phyloP scores from a whole-genome alignment of 2,113 vertebrate species.

The Lathamus discolor region DNA sequence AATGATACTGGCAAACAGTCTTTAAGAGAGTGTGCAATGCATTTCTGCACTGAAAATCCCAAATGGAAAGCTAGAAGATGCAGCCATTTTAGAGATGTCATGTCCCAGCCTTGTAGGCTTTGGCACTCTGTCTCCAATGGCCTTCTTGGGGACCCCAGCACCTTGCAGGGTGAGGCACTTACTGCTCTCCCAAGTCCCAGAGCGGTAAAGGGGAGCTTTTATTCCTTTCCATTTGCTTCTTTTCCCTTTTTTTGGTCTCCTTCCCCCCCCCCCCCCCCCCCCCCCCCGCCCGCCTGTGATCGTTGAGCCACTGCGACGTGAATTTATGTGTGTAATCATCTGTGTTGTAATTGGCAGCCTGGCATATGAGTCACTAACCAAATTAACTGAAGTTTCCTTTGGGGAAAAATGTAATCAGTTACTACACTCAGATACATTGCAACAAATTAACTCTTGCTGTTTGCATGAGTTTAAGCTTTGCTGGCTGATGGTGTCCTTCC shows the following conservation, averaged over 20 bases:
- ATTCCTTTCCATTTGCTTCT: neutral
- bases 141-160: neutral
- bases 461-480: neutral
- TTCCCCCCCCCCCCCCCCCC: too few species aligned
- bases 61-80: neutral
- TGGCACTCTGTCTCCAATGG: neutral
- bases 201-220: neutral
- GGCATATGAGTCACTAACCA: conserved; percentile 78
- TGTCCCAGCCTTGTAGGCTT: neutral
- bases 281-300: neutral
- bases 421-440: conserved; percentile 72
- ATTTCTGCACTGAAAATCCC: neutral
- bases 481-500: neutral
- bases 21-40: neutral
- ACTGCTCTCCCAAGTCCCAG: neutral
- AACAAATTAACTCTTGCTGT: conserved; percentile 72
- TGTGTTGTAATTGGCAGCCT: conserved; percentile 78
- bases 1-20: neutral
- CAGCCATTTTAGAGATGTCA: neutral
- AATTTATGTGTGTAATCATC: conserved; percentile 73
- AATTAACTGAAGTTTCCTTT: conserved; percentile 84
- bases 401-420: conserved; percentile 80
- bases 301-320: conserved; percentile 43
- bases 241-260: neutral
- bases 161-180: neutral